Evolutionary conservation across 2,113 vertebrate genomes (phyloP), one percentile per base, ranked within the genome.

Genomic region (Cyprinus carpio): DNA sequence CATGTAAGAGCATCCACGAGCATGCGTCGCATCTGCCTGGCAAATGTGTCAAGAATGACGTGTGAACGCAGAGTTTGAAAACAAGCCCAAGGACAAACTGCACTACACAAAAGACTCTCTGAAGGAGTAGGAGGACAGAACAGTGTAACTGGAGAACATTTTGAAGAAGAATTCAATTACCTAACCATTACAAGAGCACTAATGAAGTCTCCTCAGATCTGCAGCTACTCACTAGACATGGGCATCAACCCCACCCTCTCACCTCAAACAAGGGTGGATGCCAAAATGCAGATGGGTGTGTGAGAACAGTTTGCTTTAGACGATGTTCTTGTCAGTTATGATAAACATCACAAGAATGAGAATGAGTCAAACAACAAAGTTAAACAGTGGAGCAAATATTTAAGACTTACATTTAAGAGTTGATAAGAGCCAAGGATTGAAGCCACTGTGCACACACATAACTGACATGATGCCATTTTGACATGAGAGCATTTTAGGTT

Each of bases 61-160:
- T 13, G 31, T 84, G 25, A 65, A 16, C 31, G 6, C 31, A 31
- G 75, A 84, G 72, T 64, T 46, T 62, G 51, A 84, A 77, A 84
- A 51, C 12, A 64, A 65, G 40, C 60, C 25, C 83, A 84, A 84
- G 83, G 83, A 77, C 83, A 84, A 51, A 54, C 58, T 77, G 83
- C 2, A 23, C 83, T 31, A 31, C 25, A 77, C 18, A 84, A 84
- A 37, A 72, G 81, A 56, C 46, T 72, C 27, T 69, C 29, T 34
- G 20, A 72, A 82, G 20, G 6, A 71, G 49, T 54, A 56, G 65
- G 81, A 56, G 49, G 65, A 83, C 7, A 81, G 51, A 58, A 4
- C 81, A 37, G 10, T 56, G 43, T 23, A 58, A 40, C 29, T 25
- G 23, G 37, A 65, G 58, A 81, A 65, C 29, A 37, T 12, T 82